Percentiles rank a stretch among this genome's conserved stretches.
phyloP scores from a whole-genome alignment of 2,888 invertebrate genomes.

The Pristionchus japonicus region DNA sequence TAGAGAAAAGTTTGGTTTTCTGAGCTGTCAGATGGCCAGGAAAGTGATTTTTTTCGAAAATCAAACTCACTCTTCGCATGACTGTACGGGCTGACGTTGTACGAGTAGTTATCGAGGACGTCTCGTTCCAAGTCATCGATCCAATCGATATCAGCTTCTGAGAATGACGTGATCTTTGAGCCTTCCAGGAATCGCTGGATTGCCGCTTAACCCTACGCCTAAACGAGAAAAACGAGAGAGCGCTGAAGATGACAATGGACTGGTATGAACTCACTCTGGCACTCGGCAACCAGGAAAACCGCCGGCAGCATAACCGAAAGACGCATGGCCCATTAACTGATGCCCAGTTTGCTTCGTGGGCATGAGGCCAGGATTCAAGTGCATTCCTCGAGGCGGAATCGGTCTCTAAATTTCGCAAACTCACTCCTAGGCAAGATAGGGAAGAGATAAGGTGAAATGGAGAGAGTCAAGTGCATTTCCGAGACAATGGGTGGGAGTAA shows the following conservation, averaged over 20 bases:
- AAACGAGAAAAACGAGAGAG: no score
- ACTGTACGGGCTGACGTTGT: conserved; percentile 26
- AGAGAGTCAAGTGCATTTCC: no score
- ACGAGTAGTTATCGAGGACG: background rate
- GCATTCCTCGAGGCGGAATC: background rate
- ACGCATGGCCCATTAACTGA: background rate
- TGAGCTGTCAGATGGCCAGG: background rate
- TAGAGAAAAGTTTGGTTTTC: background rate
- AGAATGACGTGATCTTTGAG: background rate
- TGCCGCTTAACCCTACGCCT: no score
- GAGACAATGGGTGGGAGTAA: no score
- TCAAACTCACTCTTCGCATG: background rate
- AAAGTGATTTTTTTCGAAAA: no score
- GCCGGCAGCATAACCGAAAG: background rate
- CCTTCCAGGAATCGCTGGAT: no score
- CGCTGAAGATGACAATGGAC: no score
- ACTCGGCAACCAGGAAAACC: background rate
- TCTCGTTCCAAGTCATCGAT: background rate
- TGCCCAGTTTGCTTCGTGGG: background rate
- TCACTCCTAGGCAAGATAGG: no score
- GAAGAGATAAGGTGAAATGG: no score
- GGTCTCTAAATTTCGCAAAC: no score
- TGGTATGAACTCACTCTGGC: background rate
- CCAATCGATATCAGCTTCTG: conserved; percentile 1
- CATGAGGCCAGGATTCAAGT: background rate